Evolutionary conservation across 2,113 vertebrate genomes (phyloP).

Genomic region (Spea multiplicata): DNA sequence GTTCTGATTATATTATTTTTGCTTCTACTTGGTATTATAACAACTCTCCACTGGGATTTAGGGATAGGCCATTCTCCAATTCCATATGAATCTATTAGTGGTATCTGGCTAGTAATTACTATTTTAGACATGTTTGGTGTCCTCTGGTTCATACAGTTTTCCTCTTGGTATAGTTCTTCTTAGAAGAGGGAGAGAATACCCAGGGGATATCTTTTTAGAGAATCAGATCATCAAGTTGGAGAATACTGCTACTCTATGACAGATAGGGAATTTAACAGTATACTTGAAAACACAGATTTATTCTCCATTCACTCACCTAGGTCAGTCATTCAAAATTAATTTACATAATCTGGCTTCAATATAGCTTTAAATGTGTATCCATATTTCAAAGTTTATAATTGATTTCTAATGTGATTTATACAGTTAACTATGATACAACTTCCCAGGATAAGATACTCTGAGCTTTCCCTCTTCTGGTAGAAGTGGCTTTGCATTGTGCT

Average conservation of each 20-base stretch:
- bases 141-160: constrained; percentile 30
- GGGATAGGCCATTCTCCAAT: constrained; percentile 20
- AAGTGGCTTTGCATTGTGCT: no score
- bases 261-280: no score
- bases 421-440: no score
- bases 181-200: constrained; percentile 13
- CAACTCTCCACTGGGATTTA: constrained; percentile 34
- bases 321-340: no score
- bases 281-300: no score
- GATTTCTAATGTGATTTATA: no score
- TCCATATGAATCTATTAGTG: constrained; percentile 22
- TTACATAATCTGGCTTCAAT: no score
- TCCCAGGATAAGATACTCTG: no score
- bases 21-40: constrained; percentile 27
- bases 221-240: neutral
- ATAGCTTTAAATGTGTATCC: no score
- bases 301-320: no score
- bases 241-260: neutral
- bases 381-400: no score
- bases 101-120: constrained; percentile 33
- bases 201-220: constrained; percentile 13
- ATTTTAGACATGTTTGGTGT: constrained; percentile 36
- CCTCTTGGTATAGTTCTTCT: constrained; percentile 13
- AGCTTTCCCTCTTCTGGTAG: no score
- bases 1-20: constrained; percentile 32